Base-by-base conservation (phyloP, 2,797 vertebrate genomes). In the Muscicapa striata region DNA sequence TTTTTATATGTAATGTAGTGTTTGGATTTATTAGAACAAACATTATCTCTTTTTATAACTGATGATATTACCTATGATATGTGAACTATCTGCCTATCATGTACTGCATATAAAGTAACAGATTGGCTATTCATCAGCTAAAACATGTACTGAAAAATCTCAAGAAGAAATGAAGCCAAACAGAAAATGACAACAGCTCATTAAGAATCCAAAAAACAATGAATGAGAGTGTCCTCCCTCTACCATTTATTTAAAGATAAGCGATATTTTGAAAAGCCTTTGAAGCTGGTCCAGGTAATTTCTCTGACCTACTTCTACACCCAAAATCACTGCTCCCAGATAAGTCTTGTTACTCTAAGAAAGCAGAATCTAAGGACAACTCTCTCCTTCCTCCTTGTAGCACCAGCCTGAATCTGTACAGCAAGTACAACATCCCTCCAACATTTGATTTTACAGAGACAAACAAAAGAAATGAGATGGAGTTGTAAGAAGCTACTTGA, bases 21-120 rank as follows among this genome's bases (percentile, higher is more conserved):
- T 66, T 79, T 82, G 21, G 8, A 79, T 87, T 93, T 87, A 45
- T 87, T 78, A 67, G 19, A 81, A 86, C 1, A 85, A 95, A 46
- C 3, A 48, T 78, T 3, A 2, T 21, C 40, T 76, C 21, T 73
- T 84, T 78, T 62, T 69, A 58, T 69, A 90, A 45, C 6, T 17
- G 58, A 61, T 48, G 29, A 54, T 78, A 67, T 21, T 20, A 24
- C 12, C 12, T 58, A 18, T 51, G 17, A 40, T 64, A 70, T 19
- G 14, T 51, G 26, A 26, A 17, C 21, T 22, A 32, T 23, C n/a
- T 70, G 69, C 38, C 11, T 40, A 59, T 73, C 30, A 69, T 54
- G 24, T 32, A 8, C 12, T 68, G 48, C 27, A 36, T 54, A 26
- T 59, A 70, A 83, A 89, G n/a, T 23, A 74, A 23, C 10, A 82